Evolutionary conservation across 2,113 vertebrate species (phyloP).

Genomic region (Australoheros scitulus): DNA sequence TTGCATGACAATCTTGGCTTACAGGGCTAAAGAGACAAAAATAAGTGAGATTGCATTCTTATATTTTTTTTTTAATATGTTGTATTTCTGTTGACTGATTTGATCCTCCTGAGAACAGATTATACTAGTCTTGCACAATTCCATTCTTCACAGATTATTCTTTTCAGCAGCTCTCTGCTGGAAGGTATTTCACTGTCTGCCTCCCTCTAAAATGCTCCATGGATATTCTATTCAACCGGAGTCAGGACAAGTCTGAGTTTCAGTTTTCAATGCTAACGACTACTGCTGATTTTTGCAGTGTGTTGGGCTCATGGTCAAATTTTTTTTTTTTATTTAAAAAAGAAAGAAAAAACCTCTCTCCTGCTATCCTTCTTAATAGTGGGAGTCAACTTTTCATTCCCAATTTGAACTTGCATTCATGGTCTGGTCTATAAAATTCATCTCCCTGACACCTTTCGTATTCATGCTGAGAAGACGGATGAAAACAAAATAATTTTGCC

Average conservation of each 20-base stretch:
- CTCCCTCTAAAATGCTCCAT: background rate
- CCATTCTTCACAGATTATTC: background rate
- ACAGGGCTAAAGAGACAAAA: background rate
- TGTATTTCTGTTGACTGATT: background rate
- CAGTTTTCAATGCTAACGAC: background rate
- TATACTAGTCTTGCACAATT: background rate
- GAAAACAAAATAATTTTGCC: background rate
- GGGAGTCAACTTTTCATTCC: background rate
- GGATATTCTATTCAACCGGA: background rate
- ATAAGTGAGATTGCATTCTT: background rate
- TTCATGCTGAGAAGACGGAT: background rate
- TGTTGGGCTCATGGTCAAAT: background rate
- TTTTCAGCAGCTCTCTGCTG: constrained; percentile 4
- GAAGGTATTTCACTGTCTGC: background rate
- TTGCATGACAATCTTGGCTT: background rate
- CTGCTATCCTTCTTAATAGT: background rate
- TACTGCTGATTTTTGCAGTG: background rate
- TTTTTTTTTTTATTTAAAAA: too few species aligned
- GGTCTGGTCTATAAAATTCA: background rate
- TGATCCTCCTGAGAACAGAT: background rate
- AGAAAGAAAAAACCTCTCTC: fast-evolving
- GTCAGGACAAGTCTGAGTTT: background rate
- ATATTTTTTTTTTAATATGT: background rate
- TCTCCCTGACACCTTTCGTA: background rate
- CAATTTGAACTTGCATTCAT: background rate